phyloP scores from a whole-genome alignment of 1,140 invertebrate genomes.

The Lucilia cuprina region DNA sequence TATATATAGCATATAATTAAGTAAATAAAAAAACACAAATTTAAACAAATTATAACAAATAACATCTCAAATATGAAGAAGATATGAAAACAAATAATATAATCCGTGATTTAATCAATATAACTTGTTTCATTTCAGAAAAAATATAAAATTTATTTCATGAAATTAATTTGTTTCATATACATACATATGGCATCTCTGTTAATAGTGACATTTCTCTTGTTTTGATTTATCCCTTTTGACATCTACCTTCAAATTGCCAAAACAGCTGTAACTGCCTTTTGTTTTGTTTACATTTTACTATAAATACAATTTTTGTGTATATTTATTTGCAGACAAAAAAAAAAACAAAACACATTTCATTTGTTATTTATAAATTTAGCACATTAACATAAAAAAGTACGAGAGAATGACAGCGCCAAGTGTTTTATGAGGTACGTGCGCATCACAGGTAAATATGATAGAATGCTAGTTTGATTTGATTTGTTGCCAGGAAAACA shows the following conservation, averaged over 20 bases:
- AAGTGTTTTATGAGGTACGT: conserved; percentile 5
- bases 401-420: not conserved
- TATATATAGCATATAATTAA: not conserved
- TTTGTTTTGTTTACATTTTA: conserved; percentile 19
- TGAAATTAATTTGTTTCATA: too few species aligned
- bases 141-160: too few species aligned
- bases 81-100: too few species aligned
- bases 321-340: not conserved
- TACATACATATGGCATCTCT: too few species aligned
- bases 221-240: not conserved
- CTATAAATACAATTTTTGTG: conserved; percentile 12
- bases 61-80: too few species aligned
- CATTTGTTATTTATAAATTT: conserved; percentile 21
- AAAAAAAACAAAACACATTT: not conserved
- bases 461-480: conserved; percentile 13
- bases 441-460: conserved; percentile 26
- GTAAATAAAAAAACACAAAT: too few species aligned
- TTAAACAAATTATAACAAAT: too few species aligned
- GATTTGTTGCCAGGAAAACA: conserved; percentile 20
- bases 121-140: too few species aligned
- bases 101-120: too few species aligned
- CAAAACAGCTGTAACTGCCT: not conserved
- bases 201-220: not conserved
- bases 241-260: not conserved
- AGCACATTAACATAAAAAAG: not conserved